phyloP scores from a whole-genome alignment of 2,888 invertebrate genomes.

The Alviniconcha strummeri region DNA sequence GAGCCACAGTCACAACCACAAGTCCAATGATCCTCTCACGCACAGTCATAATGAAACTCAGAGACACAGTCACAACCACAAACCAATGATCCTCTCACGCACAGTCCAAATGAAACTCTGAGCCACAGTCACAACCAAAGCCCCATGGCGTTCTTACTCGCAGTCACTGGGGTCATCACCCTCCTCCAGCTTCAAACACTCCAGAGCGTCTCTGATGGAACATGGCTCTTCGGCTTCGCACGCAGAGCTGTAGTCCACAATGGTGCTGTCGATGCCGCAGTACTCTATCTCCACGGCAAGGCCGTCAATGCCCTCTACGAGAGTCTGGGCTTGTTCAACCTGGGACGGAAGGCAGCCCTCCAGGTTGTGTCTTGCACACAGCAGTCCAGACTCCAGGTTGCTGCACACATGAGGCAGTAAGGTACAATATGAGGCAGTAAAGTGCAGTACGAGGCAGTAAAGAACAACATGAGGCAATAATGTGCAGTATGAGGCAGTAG shows the following conservation, averaged over 20 bases:
- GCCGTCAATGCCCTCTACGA: background rate
- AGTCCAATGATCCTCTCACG: no score
- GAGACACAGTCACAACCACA: no score
- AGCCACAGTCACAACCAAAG: no score
- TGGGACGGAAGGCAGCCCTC: slow-evolving; percentile 27
- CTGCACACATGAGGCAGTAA: slow-evolving; percentile 11
- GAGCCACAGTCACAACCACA: no score
- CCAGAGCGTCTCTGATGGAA: slow-evolving; percentile 13
- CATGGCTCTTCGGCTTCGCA: slow-evolving; percentile 27
- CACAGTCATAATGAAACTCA: no score
- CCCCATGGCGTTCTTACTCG: background rate
- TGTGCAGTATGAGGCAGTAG: background rate
- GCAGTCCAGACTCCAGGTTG: background rate
- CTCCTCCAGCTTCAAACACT: background rate
- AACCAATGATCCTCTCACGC: no score
- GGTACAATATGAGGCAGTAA: background rate
- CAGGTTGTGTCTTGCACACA: slow-evolving; percentile 17
- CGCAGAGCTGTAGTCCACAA: slow-evolving; percentile 17
- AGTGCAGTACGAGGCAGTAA: background rate
- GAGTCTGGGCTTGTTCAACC: background rate
- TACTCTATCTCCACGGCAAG: background rate
- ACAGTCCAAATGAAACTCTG: no score
- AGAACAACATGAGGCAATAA: background rate
- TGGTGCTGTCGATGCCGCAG: background rate
- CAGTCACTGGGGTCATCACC: background rate